phyloP scores from a whole-genome alignment of 2,888 invertebrate genomes.

The Lycophotia porphyrea region DNA sequence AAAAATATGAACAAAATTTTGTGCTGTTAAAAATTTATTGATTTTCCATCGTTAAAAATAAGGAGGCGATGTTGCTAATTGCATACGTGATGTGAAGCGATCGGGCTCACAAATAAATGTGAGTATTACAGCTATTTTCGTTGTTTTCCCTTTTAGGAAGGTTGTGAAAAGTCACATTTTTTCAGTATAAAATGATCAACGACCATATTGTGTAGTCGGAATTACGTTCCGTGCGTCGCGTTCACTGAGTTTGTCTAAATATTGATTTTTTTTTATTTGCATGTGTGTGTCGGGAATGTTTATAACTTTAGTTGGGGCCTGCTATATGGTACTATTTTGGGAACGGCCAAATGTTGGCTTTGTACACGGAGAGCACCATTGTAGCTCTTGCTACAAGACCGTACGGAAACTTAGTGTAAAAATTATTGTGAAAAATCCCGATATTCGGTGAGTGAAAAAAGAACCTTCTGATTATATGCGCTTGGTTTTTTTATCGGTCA shows the following conservation, averaged over 20 bases:
- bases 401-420: slow-evolving; percentile 55
- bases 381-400: slow-evolving; percentile 60
- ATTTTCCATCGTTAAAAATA: slow-evolving; percentile 88
- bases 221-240: slow-evolving; percentile 57
- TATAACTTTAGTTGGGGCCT: slow-evolving; percentile 89
- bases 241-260: slow-evolving; percentile 77
- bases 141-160: slow-evolving; percentile 81
- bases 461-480: slow-evolving; percentile 59
- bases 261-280: slow-evolving; percentile 85
- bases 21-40: slow-evolving; percentile 89
- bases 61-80: slow-evolving; percentile 77
- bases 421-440: slow-evolving; percentile 41
- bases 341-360: slow-evolving; percentile 86
- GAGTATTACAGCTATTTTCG: slow-evolving; percentile 81
- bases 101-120: slow-evolving; percentile 75
- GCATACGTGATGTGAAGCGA: slow-evolving; percentile 81
- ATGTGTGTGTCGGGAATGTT: slow-evolving; percentile 83
- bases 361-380: slow-evolving; percentile 81
- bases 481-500: slow-evolving; percentile 78
- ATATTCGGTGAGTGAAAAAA: slow-evolving; percentile 65
- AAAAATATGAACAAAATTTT: slow-evolving; percentile 88
- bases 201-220: slow-evolving; percentile 77
- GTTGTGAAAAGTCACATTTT: slow-evolving; percentile 86
- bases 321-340: slow-evolving; percentile 86
- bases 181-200: slow-evolving; percentile 81